These are phyloP conservation scores for Micromussa lordhowensis DNA, from an alignment of 92 coral and sea anemone species.

Conservation along the genomic window DNA sequence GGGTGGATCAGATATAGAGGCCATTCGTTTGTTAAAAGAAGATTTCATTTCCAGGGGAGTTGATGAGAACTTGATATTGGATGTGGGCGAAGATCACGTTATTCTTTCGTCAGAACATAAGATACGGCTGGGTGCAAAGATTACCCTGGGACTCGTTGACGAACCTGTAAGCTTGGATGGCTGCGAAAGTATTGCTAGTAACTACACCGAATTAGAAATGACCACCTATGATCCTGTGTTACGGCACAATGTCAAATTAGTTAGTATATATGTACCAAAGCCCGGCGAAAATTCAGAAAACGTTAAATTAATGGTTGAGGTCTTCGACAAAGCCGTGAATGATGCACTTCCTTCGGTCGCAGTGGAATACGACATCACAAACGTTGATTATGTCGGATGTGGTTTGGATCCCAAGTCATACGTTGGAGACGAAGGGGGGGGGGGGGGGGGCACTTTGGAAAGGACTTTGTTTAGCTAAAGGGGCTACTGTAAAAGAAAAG, in stretches of 20 bases:
- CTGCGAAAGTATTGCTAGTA: conserved; percentile 61
- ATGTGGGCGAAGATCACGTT: conserved; percentile 45
- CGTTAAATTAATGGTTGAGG: neutral
- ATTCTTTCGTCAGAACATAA: conserved; percentile 47
- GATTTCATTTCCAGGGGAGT: conserved; percentile 29
- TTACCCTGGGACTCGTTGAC: conserved; percentile 44
- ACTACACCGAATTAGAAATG: conserved; percentile 60
- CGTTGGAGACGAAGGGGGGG: conserved; percentile 53
- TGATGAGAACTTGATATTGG: conserved; percentile 49
- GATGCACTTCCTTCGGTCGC: conserved; percentile 58
- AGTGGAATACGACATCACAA: conserved; percentile 11
- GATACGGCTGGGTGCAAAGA: conserved; percentile 37
- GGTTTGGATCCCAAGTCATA: conserved; percentile 29
- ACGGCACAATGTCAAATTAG: conserved; percentile 61
- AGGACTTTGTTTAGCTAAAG: conserved; percentile 61
- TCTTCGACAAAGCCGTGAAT: conserved; percentile 61
- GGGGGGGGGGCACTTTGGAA: conserved; percentile 44
- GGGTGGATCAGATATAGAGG: conserved; percentile 38
- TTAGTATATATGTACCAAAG: conserved; percentile 40
- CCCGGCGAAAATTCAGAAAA: neutral
- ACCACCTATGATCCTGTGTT: conserved; percentile 62
- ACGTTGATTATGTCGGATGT: conserved; percentile 23
- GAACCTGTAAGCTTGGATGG: conserved; percentile 65
- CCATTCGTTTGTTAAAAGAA: conserved; percentile 1
- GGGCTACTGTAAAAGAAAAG: conserved; percentile 48